Evolutionary conservation across 2,797 vertebrate species (phyloP).

Genomic region (Gallirallus australis): DNA sequence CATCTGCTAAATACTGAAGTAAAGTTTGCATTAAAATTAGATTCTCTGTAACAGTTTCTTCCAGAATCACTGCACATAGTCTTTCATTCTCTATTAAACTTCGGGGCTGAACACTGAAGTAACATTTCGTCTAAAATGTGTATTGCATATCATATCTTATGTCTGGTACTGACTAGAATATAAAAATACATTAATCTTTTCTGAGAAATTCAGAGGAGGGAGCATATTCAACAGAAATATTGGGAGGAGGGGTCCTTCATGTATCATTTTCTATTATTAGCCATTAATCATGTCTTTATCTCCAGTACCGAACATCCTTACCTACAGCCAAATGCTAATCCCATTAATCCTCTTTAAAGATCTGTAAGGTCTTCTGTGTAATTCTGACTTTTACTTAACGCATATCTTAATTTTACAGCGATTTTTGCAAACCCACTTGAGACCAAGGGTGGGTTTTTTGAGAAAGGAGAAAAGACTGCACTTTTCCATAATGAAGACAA

Average conservation of each 20-base stretch:
- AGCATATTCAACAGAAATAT: conserved; percentile 12
- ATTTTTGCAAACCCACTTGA: conserved; percentile 45
- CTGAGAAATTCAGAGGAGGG: neutral
- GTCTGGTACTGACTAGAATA: neutral
- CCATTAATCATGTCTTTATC: conserved; percentile 40
- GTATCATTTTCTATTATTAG: conserved; percentile 10
- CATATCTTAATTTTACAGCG: conserved; percentile 31
- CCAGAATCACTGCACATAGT: neutral
- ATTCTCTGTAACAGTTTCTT: neutral
- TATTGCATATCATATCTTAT: neutral
- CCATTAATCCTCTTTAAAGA: conserved; percentile 61
- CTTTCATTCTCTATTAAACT: neutral
- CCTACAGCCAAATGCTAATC: conserved; percentile 48
- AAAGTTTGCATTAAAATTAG: neutral
- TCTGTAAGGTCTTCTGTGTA: conserved; percentile 41
- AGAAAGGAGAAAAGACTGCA: neutral
- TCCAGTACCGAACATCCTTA: conserved; percentile 7
- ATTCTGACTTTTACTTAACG: conserved; percentile 55
- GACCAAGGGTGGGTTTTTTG: neutral
- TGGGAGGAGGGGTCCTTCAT: neutral
- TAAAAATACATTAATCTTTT: neutral
- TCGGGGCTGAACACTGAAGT: neutral
- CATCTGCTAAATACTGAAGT: neutral
- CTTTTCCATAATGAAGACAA: neutral
- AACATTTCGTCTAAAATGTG: neutral